These are phyloP conservation scores for Perizoma flavofasciatum DNA, from an alignment of 2,888 invertebrate species.

Conservation along the genomic window DNA sequence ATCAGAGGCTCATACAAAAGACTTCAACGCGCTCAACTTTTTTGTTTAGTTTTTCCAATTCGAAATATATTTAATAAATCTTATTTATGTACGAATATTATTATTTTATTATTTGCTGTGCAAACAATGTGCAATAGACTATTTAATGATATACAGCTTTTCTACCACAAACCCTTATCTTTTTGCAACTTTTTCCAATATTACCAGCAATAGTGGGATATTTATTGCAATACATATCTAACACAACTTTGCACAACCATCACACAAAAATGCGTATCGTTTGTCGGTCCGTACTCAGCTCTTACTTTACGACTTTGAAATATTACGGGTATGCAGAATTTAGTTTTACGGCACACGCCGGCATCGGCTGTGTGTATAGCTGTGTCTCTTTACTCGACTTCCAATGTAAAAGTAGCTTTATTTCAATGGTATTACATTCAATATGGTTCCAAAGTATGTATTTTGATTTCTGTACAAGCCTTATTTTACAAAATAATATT, in stretches of 20 bases:
- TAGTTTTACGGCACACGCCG: constrained; percentile 62
- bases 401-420: constrained; percentile 6
- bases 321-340: constrained; percentile 71
- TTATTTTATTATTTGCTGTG: too few relatives aligned
- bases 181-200: too few relatives aligned
- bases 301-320: constrained; percentile 61
- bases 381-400: neutral
- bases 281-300: constrained; percentile 48
- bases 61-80: too few relatives aligned
- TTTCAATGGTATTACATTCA: neutral
- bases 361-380: neutral
- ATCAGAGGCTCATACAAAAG: neutral
- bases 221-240: constrained; percentile 15
- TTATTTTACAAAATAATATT: too few relatives aligned
- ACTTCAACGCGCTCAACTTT: constrained; percentile 2
- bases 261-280: constrained; percentile 38
- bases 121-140: too few relatives aligned
- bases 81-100: too few relatives aligned
- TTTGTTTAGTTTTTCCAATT: neutral
- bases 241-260: neutral
- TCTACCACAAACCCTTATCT: too few relatives aligned
- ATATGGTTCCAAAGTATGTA: neutral
- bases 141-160: too few relatives aligned
- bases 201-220: neutral
- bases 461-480: too few relatives aligned